Conservation (phyloP, 92 coral and sea anemone genomes). For the Scolanthus callimorphus region DNA sequence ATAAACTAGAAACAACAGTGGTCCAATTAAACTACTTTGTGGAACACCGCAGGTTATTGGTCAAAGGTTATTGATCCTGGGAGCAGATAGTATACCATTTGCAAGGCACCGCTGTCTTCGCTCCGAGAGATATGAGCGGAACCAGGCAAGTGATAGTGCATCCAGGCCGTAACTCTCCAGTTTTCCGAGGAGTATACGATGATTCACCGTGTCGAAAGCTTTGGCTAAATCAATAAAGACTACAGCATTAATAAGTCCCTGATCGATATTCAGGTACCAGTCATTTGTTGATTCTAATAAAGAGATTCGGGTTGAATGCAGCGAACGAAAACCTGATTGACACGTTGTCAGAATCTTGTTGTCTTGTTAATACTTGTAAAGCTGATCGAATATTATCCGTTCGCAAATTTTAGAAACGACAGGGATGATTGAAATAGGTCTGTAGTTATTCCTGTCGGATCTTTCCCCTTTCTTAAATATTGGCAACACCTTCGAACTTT, state of each 20-base stretch:
- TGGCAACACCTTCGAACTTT: neutral
- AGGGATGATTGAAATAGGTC: neutral
- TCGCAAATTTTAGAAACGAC: neutral
- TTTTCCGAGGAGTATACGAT: constrained; percentile 22
- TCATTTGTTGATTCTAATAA: neutral
- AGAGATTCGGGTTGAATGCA: neutral
- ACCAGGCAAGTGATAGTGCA: constrained; percentile 2
- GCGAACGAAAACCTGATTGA: constrained; percentile 3
- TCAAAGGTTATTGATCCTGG: too few relatives aligned
- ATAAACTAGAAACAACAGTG: constrained; percentile 8
- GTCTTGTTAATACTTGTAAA: neutral
- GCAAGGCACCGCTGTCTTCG: constrained; percentile 1
- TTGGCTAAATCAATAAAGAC: constrained; percentile 39
- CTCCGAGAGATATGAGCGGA: constrained; percentile 1
- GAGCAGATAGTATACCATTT: neutral
- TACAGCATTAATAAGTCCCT: constrained; percentile 43
- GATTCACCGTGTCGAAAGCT: constrained; percentile 54
- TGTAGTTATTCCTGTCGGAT: neutral
- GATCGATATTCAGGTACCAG: constrained; percentile 5
- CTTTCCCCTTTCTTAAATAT: neutral
- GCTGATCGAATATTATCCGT: neutral
- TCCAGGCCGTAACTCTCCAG: constrained; percentile 28
- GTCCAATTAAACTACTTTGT: constrained; percentile 5
- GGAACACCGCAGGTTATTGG: constrained; percentile 11
- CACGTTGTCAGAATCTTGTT: neutral